Conservation (phyloP, 92 coral and sea anemone genomes). For the Palythoa grandis region DNA sequence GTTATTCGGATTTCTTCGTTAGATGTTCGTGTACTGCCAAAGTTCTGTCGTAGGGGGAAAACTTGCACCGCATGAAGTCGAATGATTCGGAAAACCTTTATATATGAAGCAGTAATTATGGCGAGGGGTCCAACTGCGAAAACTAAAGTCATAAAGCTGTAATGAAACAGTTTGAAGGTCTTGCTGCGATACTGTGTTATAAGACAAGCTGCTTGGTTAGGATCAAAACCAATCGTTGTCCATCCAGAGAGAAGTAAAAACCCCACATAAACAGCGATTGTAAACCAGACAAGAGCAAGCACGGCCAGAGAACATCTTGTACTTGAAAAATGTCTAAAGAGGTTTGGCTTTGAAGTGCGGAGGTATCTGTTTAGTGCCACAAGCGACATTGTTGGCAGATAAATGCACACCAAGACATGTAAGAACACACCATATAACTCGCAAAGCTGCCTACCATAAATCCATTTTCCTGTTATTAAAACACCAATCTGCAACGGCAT, state of each 20-base stretch:
- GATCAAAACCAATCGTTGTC: conserved; percentile 25
- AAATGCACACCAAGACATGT: conserved; percentile 14
- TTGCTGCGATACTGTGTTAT: conserved; percentile 5
- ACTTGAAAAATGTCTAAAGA: conserved; percentile 26
- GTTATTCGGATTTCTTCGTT: background rate
- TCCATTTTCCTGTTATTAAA: conserved; percentile 24
- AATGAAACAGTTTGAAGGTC: conserved; percentile 23
- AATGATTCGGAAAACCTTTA: conserved; percentile 26
- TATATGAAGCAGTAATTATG: conserved; percentile 16
- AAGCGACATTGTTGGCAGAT: conserved; percentile 38
- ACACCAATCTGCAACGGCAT: conserved; percentile 35
- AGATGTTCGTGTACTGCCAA: background rate
- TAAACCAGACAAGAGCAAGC: background rate
- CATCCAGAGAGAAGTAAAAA: conserved; percentile 30
- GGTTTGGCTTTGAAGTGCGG: conserved; percentile 3
- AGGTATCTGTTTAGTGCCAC: conserved; percentile 37
- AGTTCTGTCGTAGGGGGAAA: background rate
- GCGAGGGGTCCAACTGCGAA: conserved; percentile 25
- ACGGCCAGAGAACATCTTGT: background rate
- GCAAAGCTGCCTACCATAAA: conserved; percentile 23
- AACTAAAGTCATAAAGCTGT: conserved; percentile 26
- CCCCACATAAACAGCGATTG: conserved; percentile 12
- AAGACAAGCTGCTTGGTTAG: conserved; percentile 31
- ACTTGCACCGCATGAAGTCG: conserved; percentile 18
- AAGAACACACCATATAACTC: conserved; percentile 15